These are phyloP conservation scores for Acheta domesticus DNA, from an alignment of 2,888 invertebrate species.

Conservation along the genomic window DNA sequence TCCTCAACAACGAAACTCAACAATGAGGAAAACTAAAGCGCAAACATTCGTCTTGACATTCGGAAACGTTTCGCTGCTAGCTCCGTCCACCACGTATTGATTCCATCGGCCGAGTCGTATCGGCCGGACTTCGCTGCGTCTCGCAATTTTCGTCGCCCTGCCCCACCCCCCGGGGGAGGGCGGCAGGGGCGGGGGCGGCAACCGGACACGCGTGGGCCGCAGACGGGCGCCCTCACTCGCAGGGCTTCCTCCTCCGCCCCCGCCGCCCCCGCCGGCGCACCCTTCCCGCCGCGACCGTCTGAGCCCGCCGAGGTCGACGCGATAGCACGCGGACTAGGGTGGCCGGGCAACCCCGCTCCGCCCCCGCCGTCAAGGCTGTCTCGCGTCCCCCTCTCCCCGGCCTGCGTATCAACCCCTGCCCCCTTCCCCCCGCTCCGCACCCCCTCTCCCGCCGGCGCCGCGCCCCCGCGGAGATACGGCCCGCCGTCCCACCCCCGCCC, in stretches of 20 bases:
- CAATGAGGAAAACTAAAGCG: too few relatives aligned
- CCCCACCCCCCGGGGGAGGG: not conserved
- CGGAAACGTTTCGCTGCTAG: too few relatives aligned
- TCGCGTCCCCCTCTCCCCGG: not conserved
- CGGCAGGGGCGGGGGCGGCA: not conserved
- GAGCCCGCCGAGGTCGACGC: not conserved
- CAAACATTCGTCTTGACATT: too few relatives aligned
- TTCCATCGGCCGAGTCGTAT: too few relatives aligned
- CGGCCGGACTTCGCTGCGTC: not conserved
- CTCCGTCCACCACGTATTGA: too few relatives aligned
- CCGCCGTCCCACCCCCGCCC: not conserved
- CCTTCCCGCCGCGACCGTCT: not conserved
- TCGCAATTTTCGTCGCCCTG: not conserved
- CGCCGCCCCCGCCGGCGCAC: not conserved
- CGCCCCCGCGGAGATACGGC: not conserved
- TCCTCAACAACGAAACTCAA: too few relatives aligned
- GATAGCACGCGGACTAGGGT: not conserved
- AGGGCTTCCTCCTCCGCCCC: not conserved
- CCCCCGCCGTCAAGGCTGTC: constrained; percentile 8
- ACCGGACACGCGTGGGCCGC: not conserved
- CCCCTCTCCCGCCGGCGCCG: not conserved
- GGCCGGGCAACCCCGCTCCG: not conserved
- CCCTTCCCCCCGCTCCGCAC: not conserved
- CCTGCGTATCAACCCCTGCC: constrained; percentile 5
- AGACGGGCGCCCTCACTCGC: not conserved